phyloP scores from a whole-genome alignment of 2,113 vertebrate species.

The Fregata magnificens region DNA sequence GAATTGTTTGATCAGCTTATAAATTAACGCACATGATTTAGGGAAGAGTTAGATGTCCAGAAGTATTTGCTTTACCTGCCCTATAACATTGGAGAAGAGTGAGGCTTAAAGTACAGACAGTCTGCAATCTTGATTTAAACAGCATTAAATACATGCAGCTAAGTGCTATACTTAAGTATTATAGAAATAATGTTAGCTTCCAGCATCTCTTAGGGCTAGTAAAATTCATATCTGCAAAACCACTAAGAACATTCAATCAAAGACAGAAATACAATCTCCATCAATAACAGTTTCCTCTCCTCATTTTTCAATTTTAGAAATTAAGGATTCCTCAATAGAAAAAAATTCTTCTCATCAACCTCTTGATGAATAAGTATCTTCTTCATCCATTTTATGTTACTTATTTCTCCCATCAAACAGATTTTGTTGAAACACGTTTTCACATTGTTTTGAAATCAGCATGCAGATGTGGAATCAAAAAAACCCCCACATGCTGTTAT shows the following conservation, averaged over 20 bases:
- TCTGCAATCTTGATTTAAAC: background rate
- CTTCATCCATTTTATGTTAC: background rate
- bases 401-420: background rate
- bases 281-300: background rate
- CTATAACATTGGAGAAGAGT: background rate
- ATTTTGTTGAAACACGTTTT: background rate
- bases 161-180: background rate
- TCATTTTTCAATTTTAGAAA: slow-evolving; percentile 4
- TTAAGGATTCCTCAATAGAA: background rate
- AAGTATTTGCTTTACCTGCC: background rate
- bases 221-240: background rate
- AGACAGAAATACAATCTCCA: background rate
- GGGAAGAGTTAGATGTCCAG: background rate
- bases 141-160: background rate
- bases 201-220: background rate
- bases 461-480: background rate
- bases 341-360: background rate
- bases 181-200: background rate
- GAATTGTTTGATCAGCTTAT: background rate
- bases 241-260: background rate
- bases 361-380: background rate
- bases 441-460: background rate
- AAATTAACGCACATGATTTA: background rate
- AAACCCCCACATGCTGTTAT: background rate
- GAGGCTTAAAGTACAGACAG: background rate